Conservation (phyloP, 2,888 invertebrate genomes). For the Tinea pellionella region DNA sequence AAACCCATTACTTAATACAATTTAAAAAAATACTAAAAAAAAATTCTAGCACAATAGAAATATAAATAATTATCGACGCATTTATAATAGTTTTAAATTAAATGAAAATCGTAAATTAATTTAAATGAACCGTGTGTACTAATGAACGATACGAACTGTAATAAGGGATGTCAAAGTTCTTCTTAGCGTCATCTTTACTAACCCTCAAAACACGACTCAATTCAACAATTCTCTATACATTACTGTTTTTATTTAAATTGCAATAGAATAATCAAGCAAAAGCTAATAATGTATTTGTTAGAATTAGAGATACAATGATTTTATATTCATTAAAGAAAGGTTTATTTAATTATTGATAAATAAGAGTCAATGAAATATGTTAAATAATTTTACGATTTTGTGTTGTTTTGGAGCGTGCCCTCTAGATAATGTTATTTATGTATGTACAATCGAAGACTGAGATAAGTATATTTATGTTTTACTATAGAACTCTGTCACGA, state of each 20-base stretch:
- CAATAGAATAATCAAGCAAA: not conserved
- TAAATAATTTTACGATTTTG: too few species aligned
- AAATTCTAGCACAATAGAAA: not conserved
- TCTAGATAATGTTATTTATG: conserved; percentile 4
- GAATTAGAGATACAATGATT: too few species aligned
- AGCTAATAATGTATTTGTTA: not conserved
- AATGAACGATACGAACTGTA: not conserved
- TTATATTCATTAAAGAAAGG: too few species aligned
- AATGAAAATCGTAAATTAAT: too few species aligned
- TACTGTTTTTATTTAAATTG: not conserved
- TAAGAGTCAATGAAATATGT: too few species aligned
- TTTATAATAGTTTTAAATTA: conserved; percentile 9
- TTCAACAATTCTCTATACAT: not conserved
- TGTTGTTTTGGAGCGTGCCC: conserved; percentile 1
- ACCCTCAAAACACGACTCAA: not conserved
- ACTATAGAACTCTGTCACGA: too few species aligned
- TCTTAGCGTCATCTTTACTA: not conserved
- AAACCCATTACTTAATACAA: conserved; percentile 57
- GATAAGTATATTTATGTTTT: not conserved
- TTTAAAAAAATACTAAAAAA: not conserved
- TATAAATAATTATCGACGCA: conserved; percentile 13
- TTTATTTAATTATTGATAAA: too few species aligned
- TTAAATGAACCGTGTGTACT: not conserved
- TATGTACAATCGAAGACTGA: not conserved
- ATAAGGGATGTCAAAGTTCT: conserved; percentile 8